Conservation (phyloP, 1,140 invertebrate species). For the Zophobas atratus region DNA sequence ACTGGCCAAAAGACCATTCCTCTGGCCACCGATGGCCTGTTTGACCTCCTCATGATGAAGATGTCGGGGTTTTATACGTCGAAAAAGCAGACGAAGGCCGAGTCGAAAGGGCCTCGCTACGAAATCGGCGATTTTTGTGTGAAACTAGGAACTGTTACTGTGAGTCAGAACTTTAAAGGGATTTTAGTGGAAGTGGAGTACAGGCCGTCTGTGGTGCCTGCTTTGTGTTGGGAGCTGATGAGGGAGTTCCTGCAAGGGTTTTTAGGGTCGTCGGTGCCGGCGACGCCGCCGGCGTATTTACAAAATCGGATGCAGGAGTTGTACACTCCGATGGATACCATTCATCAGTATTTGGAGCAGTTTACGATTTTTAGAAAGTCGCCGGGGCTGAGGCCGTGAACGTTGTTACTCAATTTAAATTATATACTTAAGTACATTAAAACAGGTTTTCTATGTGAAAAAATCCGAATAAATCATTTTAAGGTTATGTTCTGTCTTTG, state of each 20-base stretch:
- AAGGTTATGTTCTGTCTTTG: constrained; percentile 10
- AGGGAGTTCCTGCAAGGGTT: constrained; percentile 95
- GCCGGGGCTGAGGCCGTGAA: constrained; percentile 68
- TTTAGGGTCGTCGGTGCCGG: constrained; percentile 83
- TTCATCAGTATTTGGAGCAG: constrained; percentile 96
- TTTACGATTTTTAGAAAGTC: constrained; percentile 91
- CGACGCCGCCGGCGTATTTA: constrained; percentile 75
- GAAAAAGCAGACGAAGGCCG: constrained; percentile 89
- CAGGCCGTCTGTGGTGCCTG: constrained; percentile 88
- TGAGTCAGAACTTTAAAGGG: constrained; percentile 95
- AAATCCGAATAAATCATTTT: not conserved
- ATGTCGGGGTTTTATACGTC: constrained; percentile 89
- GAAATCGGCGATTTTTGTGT: constrained; percentile 95
- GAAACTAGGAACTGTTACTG: constrained; percentile 93
- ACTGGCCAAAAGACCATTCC: constrained; percentile 88
- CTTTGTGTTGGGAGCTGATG: constrained; percentile 92
- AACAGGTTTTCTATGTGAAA: too few species aligned
- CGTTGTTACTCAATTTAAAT: constrained; percentile 3
- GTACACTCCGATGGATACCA: constrained; percentile 92
- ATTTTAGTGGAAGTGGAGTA: constrained; percentile 97
- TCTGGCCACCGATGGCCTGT: constrained; percentile 90
- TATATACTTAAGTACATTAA: not conserved
- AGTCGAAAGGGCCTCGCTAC: constrained; percentile 93
- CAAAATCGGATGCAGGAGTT: constrained; percentile 88
- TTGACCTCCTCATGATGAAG: constrained; percentile 93